Percentiles rank a stretch among this genome's conserved stretches.
Evolutionary conservation across 2,888 invertebrate species (phyloP).

Genomic region (Pinctada fucata): DNA sequence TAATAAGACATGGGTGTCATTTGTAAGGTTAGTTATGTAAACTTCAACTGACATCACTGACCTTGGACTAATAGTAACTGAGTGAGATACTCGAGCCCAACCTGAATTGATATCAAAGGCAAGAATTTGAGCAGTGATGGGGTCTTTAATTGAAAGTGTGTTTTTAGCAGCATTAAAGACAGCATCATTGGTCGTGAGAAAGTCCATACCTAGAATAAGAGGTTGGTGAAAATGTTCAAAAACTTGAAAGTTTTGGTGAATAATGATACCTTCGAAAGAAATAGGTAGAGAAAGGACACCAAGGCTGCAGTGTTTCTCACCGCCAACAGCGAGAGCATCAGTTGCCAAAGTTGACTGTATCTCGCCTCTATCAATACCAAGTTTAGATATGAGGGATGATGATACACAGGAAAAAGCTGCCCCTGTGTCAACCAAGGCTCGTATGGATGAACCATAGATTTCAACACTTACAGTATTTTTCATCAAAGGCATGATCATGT

Average conservation of each 20-base stretch:
- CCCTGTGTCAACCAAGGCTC: conserved; percentile 18
- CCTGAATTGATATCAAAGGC: conserved; percentile 2
- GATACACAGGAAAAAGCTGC: conserved; percentile 9
- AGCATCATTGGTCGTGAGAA: background rate
- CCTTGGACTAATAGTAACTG: background rate
- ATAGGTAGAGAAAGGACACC: conserved; percentile 3
- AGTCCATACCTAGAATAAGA: background rate
- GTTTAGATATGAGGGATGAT: background rate
- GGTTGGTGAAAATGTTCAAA: conserved; percentile 9
- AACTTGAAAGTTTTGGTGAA: conserved; percentile 5
- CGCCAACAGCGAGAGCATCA: conserved; percentile 11
- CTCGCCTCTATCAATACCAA: background rate
- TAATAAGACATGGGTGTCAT: background rate
- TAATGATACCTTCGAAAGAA: background rate
- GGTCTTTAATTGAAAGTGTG: background rate
- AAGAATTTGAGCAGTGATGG: too few relatives aligned
- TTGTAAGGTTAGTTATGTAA: conserved; percentile 8
- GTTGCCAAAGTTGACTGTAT: conserved; percentile 1
- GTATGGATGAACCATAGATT: conserved; percentile 12
- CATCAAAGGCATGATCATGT: conserved; percentile 7
- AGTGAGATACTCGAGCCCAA: background rate
- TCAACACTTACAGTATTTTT: conserved; percentile 19
- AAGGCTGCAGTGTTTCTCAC: conserved; percentile 3
- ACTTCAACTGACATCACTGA: conserved; percentile 6
- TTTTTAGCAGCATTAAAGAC: conserved; percentile 2